Percentiles rank a stretch among this genome's conserved stretches.
These are phyloP conservation scores for Drosophila seguyi DNA, from an alignment of 1,140 invertebrate genomes.

Conservation along the genomic window DNA sequence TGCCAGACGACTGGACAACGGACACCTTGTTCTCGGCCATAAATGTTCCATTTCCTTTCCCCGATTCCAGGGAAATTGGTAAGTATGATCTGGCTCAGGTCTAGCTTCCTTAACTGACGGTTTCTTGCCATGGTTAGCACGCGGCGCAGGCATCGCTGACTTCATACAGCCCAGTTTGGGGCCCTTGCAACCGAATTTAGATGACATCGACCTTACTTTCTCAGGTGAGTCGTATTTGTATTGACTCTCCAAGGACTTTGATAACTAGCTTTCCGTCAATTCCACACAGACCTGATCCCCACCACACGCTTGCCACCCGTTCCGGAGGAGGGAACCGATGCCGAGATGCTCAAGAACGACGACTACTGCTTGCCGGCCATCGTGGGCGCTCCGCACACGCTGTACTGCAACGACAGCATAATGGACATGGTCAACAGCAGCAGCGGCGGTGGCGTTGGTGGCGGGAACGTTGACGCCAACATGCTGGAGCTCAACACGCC, in stretches of 20 bases:
- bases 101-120: neutral
- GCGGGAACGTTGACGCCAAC: slow-evolving; percentile 63
- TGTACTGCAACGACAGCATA: slow-evolving; percentile 69
- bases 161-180: slow-evolving; percentile 99
- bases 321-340: slow-evolving; percentile 86
- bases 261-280: neutral
- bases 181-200: slow-evolving; percentile 97
- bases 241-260: too few relatives aligned
- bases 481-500: slow-evolving; percentile 83
- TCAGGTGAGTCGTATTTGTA: slow-evolving; percentile 87
- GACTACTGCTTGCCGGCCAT: slow-evolving; percentile 77
- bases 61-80: slow-evolving; percentile 98
- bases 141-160: slow-evolving; percentile 92
- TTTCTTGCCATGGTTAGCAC: slow-evolving; percentile 83
- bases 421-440: slow-evolving; percentile 66
- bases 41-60: slow-evolving; percentile 97
- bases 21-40: slow-evolving; percentile 96
- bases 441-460: slow-evolving; percentile 2
- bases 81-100: slow-evolving; percentile 52
- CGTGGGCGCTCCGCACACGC: slow-evolving; percentile 74
- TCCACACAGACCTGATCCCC: slow-evolving; percentile 70
- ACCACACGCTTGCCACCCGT: slow-evolving; percentile 86
- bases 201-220: slow-evolving; percentile 95
- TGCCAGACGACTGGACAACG: slow-evolving; percentile 90
- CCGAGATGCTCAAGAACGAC: slow-evolving; percentile 80